Evolutionary conservation across 2,797 vertebrate species (phyloP), one percentile per base, ranked within the genome.

Genomic region (Danio kyathit): DNA sequence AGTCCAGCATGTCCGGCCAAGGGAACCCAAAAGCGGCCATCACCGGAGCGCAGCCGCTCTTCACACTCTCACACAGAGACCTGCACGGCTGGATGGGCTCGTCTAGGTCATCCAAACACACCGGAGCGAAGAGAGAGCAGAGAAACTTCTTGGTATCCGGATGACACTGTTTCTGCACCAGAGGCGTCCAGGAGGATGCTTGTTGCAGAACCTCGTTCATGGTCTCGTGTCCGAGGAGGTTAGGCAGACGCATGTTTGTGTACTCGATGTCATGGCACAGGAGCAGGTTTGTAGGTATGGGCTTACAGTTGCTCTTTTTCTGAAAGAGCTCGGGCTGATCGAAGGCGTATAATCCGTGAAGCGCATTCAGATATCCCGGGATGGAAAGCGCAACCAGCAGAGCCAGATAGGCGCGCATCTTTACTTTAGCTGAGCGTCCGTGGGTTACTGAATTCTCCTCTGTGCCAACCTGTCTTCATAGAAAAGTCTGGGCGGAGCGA

Each of bases 1-100:
- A 99, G 86, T 98, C 95, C 83, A 99, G 89, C 97, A 99, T 99
- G 88, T 97, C 96, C 0, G 98, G 97, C 98, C 98, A 99, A 1
- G 97, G 98, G 83, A 97, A 99, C 80, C 98, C 98, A 70, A 99
- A 99, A 43, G 96, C 96, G 54, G 95, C 96, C 98, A 99, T 99
- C 43, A 99, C 97, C 0, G 98, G 98, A 11, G 95, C 96, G 89
- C 98, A 99, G 86, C 96, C 96, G 83, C 92, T 88, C 85, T 94
- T 95, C 85, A 99, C 98, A 89, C 94, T 94, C 82, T 97, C 95
- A 84, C 98, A 99, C 73, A 99, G 94, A 5, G 97, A 98, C 83
- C 96, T 94, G 93, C 97, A 99, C 0, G 97, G 98, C 88, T 96
- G 96, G 17, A 99, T 98, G 84, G 96, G 96, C 90, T 98, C 97